phyloP scores from a whole-genome alignment of 1,140 invertebrate species.

The Daktulosphaira vitifoliae region DNA sequence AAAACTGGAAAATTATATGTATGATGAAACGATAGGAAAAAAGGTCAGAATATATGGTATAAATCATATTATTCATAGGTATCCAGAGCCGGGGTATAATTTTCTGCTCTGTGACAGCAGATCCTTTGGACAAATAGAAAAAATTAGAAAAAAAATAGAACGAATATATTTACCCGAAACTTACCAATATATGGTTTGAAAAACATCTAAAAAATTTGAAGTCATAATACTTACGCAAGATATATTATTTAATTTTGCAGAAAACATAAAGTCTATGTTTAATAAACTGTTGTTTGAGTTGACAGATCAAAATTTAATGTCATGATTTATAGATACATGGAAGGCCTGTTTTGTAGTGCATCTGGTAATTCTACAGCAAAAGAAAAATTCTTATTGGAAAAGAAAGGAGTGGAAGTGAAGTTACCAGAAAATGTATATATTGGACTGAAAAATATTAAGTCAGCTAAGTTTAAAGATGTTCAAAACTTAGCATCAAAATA shows the following conservation, averaged over 20 bases:
- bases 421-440: background rate
- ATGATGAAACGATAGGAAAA: background rate
- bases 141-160: background rate
- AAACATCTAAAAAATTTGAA: background rate
- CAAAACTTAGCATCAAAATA: background rate
- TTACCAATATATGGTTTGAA: background rate
- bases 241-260: slow-evolving; percentile 14
- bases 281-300: background rate
- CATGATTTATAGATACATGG: background rate
- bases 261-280: background rate
- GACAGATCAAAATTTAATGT: background rate
- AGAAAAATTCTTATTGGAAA: slow-evolving; percentile 4
- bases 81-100: background rate
- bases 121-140: background rate
- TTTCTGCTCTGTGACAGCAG: slow-evolving; percentile 5
- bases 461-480: background rate
- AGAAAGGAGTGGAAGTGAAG: too few relatives aligned
- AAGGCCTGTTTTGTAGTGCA: background rate
- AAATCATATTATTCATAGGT: background rate
- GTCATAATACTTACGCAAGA: background rate
- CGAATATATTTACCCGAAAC: background rate
- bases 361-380: background rate
- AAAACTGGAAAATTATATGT: too few relatives aligned
- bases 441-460: background rate
- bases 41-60: background rate